A percentile compares a stretch with the other conserved stretches of the same genome.
Evolutionary conservation across 2,113 vertebrate species (phyloP).

Genomic region (Ondatra zibethicus): DNA sequence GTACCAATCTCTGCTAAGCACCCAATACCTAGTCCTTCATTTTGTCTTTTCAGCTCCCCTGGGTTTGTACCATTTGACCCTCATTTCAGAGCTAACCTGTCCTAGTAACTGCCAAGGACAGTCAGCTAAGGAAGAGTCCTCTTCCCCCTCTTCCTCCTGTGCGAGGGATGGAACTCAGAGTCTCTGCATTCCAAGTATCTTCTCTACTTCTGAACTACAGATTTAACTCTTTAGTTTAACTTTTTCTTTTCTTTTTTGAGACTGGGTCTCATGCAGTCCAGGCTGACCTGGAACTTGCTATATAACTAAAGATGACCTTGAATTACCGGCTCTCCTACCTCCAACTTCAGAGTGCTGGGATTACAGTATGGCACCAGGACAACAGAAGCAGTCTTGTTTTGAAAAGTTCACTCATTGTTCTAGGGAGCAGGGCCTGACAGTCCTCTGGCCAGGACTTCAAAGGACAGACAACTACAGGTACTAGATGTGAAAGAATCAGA

Average conservation of each 20-base stretch:
- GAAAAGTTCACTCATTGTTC: not conserved
- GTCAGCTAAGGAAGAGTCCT: not conserved
- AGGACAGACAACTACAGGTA: not conserved
- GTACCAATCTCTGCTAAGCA: not conserved
- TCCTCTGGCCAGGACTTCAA: not conserved
- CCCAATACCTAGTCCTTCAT: not conserved
- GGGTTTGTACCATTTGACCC: not conserved
- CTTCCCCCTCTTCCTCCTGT: not conserved
- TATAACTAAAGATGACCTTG: not conserved
- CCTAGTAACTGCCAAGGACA: not conserved
- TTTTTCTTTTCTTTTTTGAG: not conserved
- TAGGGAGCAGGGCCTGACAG: not conserved
- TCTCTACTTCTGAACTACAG: not conserved
- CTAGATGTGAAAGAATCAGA: not conserved
- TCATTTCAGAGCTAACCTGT: conserved; percentile 35
- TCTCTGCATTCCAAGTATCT: not conserved
- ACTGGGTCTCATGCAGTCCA: not conserved
- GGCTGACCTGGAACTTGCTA: not conserved
- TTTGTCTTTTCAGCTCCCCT: not conserved
- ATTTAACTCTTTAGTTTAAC: not conserved
- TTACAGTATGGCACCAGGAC: not conserved
- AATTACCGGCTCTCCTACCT: not conserved
- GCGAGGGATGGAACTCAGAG: not conserved
- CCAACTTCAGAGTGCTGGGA: not conserved
- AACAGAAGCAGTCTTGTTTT: not conserved